Evolutionary conservation across 2,797 vertebrate species (phyloP).

Genomic region (Paratrypauchen microcephalus): DNA sequence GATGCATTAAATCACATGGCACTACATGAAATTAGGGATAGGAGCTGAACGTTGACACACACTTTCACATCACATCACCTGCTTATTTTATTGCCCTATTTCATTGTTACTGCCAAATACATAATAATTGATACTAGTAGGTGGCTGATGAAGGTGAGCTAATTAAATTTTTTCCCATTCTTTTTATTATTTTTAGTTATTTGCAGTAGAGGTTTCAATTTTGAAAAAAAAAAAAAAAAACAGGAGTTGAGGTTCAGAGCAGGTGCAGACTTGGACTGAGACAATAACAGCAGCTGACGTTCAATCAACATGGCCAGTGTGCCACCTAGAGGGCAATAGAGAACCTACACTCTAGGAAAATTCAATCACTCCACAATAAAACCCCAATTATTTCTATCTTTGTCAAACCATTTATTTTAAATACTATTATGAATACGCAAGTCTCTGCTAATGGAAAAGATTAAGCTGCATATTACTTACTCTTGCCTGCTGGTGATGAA

Average conservation of each 20-base stretch:
- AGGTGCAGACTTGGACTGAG: conserved; percentile 17
- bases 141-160: not conserved
- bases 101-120: not conserved
- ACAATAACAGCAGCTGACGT: conserved; percentile 14
- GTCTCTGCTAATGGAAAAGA: not conserved
- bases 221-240: not conserved
- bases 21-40: too few relatives aligned
- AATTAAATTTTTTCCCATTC: not conserved
- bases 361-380: conserved; percentile 4
- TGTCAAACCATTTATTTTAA: conserved; percentile 44
- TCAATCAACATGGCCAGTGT: conserved; percentile 67
- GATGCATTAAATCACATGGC: too few relatives aligned
- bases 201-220: not conserved
- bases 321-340: conserved; percentile 71
- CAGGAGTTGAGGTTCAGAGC: conserved; percentile 20
- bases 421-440: conserved; percentile 32
- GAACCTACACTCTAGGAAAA: conserved; percentile 34
- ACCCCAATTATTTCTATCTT: conserved; percentile 34
- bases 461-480: conserved; percentile 59
- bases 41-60: too few relatives aligned
- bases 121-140: not conserved
- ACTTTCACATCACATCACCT: too few relatives aligned
- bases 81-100: not conserved
- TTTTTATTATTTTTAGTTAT: not conserved
- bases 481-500: conserved; percentile 43